A percentile compares a stretch with the other conserved stretches of the same genome.
phyloP scores from a whole-genome alignment of 1,140 invertebrate genomes.

The Zaprionus gabonicus region DNA sequence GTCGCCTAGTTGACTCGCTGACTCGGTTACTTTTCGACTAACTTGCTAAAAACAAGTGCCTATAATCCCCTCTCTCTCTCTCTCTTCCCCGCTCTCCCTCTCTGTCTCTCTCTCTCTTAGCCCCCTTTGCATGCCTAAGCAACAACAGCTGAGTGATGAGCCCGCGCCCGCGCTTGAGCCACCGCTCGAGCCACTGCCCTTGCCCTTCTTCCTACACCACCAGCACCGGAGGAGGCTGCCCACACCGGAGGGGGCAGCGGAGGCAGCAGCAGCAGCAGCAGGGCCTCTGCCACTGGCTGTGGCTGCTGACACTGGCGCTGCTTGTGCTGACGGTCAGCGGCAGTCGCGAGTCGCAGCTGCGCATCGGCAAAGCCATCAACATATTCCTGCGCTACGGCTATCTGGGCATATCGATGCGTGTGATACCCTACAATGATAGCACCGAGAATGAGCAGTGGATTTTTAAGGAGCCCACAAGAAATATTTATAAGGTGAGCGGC shows the following conservation, averaged over 20 bases:
- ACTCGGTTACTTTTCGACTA: background rate
- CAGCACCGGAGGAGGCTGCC: background rate
- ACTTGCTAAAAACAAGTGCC: constrained; percentile 15
- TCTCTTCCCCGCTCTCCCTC: background rate
- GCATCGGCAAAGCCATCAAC: constrained; percentile 90
- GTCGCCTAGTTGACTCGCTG: constrained; percentile 4
- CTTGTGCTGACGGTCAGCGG: constrained; percentile 62
- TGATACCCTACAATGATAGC: constrained; percentile 91
- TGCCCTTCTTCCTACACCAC: background rate
- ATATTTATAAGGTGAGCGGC: constrained; percentile 87
- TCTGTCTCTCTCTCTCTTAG: constrained; percentile 15
- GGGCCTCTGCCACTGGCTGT: constrained; percentile 64
- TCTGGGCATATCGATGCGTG: constrained; percentile 92
- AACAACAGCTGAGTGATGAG: constrained; percentile 70
- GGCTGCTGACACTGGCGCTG: constrained; percentile 62
- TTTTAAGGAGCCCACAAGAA: constrained; percentile 92
- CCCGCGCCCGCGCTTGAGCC: constrained; percentile 45
- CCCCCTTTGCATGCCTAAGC: constrained; percentile 55
- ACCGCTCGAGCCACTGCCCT: constrained; percentile 31
- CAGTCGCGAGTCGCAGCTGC: constrained; percentile 86
- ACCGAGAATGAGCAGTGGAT: constrained; percentile 89
- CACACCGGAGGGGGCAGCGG: constrained; percentile 11
- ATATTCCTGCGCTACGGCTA: constrained; percentile 91
- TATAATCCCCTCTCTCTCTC: background rate
- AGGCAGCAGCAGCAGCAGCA: constrained; percentile 21